These are phyloP conservation scores for Gila orcuttii DNA, from an alignment of 2,113 vertebrate species.

Conservation along the genomic window DNA sequence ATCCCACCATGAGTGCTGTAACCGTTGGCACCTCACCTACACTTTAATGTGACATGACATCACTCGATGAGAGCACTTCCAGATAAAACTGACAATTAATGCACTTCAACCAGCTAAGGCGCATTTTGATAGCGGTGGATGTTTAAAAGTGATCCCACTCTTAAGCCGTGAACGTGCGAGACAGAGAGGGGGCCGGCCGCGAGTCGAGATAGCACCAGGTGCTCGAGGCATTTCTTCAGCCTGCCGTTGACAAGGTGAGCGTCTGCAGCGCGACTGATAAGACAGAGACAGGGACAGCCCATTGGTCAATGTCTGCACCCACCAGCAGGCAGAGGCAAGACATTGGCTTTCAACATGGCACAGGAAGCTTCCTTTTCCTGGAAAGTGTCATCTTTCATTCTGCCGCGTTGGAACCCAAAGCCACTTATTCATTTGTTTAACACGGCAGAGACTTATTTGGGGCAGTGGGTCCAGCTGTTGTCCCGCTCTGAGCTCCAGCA, in stretches of 20 bases:
- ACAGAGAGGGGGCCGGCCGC: neutral
- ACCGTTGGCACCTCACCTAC: neutral
- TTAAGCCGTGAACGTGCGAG: neutral
- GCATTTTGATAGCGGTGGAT: neutral
- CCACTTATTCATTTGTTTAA: slow-evolving; percentile 67
- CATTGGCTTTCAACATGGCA: slow-evolving; percentile 53
- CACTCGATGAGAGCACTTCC: slow-evolving; percentile 12
- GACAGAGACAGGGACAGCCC: slow-evolving; percentile 62
- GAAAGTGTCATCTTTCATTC: slow-evolving; percentile 62
- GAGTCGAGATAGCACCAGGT: neutral
- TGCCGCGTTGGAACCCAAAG: slow-evolving; percentile 58
- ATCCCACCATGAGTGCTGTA: no score
- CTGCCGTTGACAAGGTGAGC: slow-evolving; percentile 57
- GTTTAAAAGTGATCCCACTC: neutral
- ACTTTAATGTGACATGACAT: slow-evolving; percentile 18
- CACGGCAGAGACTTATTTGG: slow-evolving; percentile 61
- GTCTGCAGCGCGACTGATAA: slow-evolving; percentile 70
- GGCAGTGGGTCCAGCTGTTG: slow-evolving; percentile 38
- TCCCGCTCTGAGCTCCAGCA: slow-evolving; percentile 30
- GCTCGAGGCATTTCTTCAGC: slow-evolving; percentile 48
- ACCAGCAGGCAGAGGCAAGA: slow-evolving; percentile 47
- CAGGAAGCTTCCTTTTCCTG: slow-evolving; percentile 59
- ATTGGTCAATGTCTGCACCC: slow-evolving; percentile 64
- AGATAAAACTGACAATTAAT: slow-evolving; percentile 36
- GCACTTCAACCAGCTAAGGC: slow-evolving; percentile 29